These are phyloP conservation scores for Chaetodon auriga DNA, from an alignment of 2,113 vertebrate genomes.

Conservation along the genomic window DNA sequence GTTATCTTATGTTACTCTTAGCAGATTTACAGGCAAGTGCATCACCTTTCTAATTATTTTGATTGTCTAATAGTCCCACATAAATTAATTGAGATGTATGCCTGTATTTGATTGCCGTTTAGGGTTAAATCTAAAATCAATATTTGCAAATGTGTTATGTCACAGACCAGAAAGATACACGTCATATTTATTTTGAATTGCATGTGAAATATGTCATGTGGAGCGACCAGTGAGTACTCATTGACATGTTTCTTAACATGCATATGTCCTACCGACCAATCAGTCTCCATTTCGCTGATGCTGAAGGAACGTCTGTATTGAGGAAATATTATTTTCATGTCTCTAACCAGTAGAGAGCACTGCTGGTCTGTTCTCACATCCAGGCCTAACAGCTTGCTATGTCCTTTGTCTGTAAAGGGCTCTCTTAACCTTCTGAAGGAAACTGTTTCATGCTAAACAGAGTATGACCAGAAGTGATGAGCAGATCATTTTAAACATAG, in stretches of 20 bases:
- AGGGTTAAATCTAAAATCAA: background rate
- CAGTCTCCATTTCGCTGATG: background rate
- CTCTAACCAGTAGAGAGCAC: conserved; percentile 64
- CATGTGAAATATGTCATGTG: background rate
- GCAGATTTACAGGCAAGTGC: background rate
- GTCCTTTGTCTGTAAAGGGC: background rate
- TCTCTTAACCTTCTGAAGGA: background rate
- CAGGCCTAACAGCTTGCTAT: background rate
- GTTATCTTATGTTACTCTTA: background rate
- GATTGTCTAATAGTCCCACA: background rate
- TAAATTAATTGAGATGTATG: background rate
- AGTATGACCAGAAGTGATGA: background rate
- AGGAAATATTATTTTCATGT: background rate
- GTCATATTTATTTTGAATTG: background rate
- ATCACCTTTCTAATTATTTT: background rate
- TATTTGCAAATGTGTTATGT: background rate
- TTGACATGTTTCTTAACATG: conserved; percentile 4
- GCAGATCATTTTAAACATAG: background rate
- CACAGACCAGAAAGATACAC: background rate
- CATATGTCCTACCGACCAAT: background rate
- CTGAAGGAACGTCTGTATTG: background rate
- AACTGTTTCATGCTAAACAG: background rate
- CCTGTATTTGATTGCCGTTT: background rate
- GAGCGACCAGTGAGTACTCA: background rate
- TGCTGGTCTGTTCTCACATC: conserved; percentile 37